Base-by-base conservation (phyloP, 2,888 invertebrate species). In the Pherbina coryleti region DNA sequence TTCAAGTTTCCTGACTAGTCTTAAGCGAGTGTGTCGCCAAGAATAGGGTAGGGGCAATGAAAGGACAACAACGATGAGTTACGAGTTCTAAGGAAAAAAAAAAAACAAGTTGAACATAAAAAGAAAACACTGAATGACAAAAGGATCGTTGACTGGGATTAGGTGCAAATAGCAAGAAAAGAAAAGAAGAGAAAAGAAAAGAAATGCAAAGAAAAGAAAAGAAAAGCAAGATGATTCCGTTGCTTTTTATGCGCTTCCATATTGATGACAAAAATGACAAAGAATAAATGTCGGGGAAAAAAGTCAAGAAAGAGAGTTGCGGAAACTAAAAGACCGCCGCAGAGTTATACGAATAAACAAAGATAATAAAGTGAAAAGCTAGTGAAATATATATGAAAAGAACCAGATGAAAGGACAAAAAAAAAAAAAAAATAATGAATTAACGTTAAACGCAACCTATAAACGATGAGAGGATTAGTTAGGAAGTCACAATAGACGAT, bases 41-140 rank as follows among this genome's bases (percentile, higher is more conserved):
- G 55, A 75, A 55, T 67, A 67, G 51, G 66, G 49, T 49, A 25
- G 25, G 19, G 37, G 31, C 34, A 8, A 55, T 5, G 25, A 3
- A 44, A 72, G 74, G 60, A 75, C 74, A 66, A 66, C 17, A 53
- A 53, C 75, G 37, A 66, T 66, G 55, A 75, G 67, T 67, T 66
- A 67, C 37, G 19, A 72, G 34, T 34, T 51, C 62, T 34, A 57
- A 34, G 55, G 28, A 62, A n/a, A n/a, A n/a, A n/a, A n/a, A n/a
- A 77, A 64, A 64, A 60, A 22, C 22, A 22, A 57, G 37, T 7
- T 11, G 17, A 22, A n/a, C 37, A 69, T 28, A 69, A 37, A 62
- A 66, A 28, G n/a, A 66, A 64, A 17, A 55, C 22, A 11, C 72
- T 44, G 25, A 55, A 60, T 72, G 72, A 60, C 37, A 60, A 72